Base-by-base conservation (phyloP, 2,797 vertebrate species). In the Paedocypris micromegethes region DNA sequence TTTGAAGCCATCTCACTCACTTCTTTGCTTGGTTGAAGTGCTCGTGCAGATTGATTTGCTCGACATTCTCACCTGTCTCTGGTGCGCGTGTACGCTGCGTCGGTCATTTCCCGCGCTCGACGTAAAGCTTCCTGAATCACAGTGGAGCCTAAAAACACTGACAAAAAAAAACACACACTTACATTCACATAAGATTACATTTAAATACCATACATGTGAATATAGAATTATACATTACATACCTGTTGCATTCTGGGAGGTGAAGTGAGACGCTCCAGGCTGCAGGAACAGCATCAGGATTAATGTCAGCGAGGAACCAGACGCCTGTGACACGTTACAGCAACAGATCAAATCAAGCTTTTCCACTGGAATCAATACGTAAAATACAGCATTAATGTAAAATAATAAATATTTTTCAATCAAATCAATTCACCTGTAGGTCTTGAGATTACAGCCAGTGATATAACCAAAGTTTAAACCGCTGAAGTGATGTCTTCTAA, bases 81-180 rank as follows among this genome's bases (percentile, higher is more conserved):
- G 3, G 89, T 89, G 65, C 51, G 84, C 0, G 77, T 60, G 40
- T 91, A 91, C 2, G 89, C 89, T 61, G 83, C 83, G 64, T 89
- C 85, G 0, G 88, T 90, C 71, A 89, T 79, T 66, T 88, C 82
- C 9, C 70, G 75, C 0, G 89, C 89, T 78, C 68, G 82, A 64
- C 73, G 83, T 58, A 91, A 80, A 76, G 89, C 88, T 72, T 88
- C 84, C 64, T 80, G 75, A 51, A 91, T 70, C 68, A 87, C 88
- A 2, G 5, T 56, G 43, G 88, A 88, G 5, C 88, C 87, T 64
- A 75, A 70, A 72, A 82, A 83, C 67, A 74, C 86, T 89, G 80
- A 68, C 69, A 61, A 57, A 54, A 55, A 23, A 23, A 23, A 23
- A 23, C 1, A 23, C 23, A 23, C 23, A 23, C 23, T 23, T 23